Conservation (phyloP, 1,140 invertebrate species). For the Calephelis virginiensis region DNA sequence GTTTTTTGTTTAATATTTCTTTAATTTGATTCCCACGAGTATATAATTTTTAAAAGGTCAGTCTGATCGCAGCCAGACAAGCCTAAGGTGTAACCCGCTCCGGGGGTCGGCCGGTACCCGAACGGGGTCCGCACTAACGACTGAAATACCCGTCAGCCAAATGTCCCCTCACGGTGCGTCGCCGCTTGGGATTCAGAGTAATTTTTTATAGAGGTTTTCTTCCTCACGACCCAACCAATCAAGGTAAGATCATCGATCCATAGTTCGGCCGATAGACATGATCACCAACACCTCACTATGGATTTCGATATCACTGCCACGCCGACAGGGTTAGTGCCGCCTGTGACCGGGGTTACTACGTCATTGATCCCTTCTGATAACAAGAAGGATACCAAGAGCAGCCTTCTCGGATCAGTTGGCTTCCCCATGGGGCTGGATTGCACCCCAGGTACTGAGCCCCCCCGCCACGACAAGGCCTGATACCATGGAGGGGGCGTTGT, state of each 20-base stretch:
- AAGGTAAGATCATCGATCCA: background rate
- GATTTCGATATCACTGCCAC: background rate
- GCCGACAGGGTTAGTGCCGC: background rate
- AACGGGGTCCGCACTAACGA: background rate
- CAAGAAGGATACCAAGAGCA: no score
- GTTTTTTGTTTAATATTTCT: no score
- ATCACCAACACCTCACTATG: background rate
- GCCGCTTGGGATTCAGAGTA: background rate
- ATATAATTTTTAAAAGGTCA: no score
- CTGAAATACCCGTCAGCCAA: constrained; percentile 3
- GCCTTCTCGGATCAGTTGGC: no score
- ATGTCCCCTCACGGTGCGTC: background rate
- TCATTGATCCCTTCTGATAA: no score
- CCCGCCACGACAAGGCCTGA: no score
- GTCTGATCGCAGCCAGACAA: no score
- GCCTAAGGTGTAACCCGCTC: no score
- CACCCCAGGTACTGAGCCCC: no score
- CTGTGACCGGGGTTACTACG: background rate
- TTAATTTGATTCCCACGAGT: no score
- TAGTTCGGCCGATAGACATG: background rate
- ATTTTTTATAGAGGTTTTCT: constrained; percentile 9
- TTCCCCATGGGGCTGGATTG: no score
- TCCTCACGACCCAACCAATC: background rate
- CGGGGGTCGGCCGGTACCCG: background rate
- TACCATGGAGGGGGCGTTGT: no score